Evolutionary conservation across 1,140 invertebrate species (phyloP), one percentile per base, ranked within the genome.

Genomic region (Cydia strobilella): DNA sequence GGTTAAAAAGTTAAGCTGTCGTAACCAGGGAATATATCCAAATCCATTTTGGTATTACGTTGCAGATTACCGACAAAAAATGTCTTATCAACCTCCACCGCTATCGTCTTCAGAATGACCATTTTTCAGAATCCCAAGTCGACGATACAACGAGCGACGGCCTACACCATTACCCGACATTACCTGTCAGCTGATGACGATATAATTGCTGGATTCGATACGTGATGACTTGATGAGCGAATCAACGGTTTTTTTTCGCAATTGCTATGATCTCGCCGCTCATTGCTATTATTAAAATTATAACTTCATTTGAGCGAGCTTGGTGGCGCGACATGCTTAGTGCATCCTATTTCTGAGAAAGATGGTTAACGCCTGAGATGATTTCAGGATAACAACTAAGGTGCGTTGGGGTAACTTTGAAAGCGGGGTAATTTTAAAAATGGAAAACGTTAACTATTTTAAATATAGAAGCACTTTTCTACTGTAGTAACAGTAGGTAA

Each of bases 151-250:
- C 35, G 63, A 66, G 63, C 63, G 63, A 39, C 65, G 23, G 25
- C 63, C 63, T 35, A 15, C 25, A 15, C 25, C 13, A 66, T 66
- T 31, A 66, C 63, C 65, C 13, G 65, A 31, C 27, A 66, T 66
- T 66, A 66, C 31, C 31, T 69, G 65, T n/a, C 39, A 48, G 20
- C 7, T 75, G 74, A 75, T 71, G 74, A 71, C 23, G 45, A 48
- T 71, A 71, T 75, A 75, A 75, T 75, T 75, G 48, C 25, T 20
- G 45, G 65, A 69, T 69, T 69, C 65, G 31, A 69, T 39, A 35
- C 65, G 65, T 69, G 35, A 69, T 69, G 65, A 35, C 65, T 35
- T 69, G 35, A 69, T 69, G 65, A 69, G 65, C 65, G 35, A 35
- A 69, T 69, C 65, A 69, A 42, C 27, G 31, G 31, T 27, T 69